Conservation (phyloP, 2,113 vertebrate genomes). For the Seriola quinqueradiata region DNA sequence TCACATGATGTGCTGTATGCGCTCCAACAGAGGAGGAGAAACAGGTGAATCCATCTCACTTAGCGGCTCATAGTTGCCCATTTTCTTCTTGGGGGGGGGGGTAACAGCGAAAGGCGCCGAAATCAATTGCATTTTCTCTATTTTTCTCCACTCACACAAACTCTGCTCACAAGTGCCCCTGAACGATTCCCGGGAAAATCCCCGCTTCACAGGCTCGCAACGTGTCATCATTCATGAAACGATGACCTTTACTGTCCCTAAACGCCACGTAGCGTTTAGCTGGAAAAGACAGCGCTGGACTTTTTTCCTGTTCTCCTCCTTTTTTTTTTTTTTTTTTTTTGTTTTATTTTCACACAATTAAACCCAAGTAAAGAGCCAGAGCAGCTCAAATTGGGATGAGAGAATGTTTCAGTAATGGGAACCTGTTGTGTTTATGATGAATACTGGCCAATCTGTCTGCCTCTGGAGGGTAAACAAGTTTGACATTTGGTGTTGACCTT, state of each 20-base stretch:
- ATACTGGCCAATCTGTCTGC: conserved; percentile 66
- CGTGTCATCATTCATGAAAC: conserved; percentile 38
- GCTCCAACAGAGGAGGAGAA: conserved; percentile 33
- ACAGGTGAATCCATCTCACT: conserved; percentile 77
- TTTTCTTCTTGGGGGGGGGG: conserved; percentile 36
- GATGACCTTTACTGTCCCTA: conserved; percentile 57
- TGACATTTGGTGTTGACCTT: conserved; percentile 83
- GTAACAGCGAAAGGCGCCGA: conserved; percentile 43
- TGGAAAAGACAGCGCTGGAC: not conserved
- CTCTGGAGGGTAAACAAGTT: conserved; percentile 78
- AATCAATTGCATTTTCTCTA: conserved; percentile 50
- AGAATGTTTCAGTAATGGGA: conserved; percentile 62
- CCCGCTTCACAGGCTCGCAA: not conserved
- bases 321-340: not conserved
- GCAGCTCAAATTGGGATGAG: conserved; percentile 25
- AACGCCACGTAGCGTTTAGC: conserved; percentile 20
- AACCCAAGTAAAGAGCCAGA: conserved; percentile 13
- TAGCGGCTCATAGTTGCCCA: conserved; percentile 44
- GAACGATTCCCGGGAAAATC: conserved; percentile 17
- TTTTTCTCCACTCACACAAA: conserved; percentile 9
- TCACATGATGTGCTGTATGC: conserved; percentile 29
- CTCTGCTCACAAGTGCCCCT: not conserved
- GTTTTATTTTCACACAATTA: conserved; percentile 69
- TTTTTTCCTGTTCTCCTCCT: conserved; percentile 13
- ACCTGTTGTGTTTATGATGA: conserved; percentile 76